A percentile compares a stretch with the other conserved stretches of the same genome.
These are phyloP conservation scores for Linnaemya tessellans DNA, from an alignment of 2,888 invertebrate genomes.

Conservation along the genomic window DNA sequence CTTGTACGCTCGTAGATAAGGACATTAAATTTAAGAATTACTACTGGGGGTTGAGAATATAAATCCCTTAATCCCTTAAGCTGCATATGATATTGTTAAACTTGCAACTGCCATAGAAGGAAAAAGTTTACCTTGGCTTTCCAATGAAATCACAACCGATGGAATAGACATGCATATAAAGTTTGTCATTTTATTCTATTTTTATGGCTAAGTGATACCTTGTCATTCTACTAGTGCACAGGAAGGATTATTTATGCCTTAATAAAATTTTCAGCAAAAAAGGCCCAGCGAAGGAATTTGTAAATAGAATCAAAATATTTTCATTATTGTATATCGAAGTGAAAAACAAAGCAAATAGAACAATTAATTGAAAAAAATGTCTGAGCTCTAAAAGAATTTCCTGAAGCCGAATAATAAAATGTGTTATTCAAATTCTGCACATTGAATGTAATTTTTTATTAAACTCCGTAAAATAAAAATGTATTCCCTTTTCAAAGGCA, in stretches of 20 bases:
- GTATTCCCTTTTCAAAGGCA: too few species aligned
- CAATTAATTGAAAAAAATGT: too few species aligned
- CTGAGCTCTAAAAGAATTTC: too few species aligned
- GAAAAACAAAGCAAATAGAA: too few species aligned
- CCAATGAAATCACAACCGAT: neutral
- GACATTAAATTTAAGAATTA: neutral
- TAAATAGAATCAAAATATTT: too few species aligned
- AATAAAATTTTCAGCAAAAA: neutral
- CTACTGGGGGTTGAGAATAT: neutral
- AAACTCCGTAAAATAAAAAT: too few species aligned
- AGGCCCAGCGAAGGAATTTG: neutral
- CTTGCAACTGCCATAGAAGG: neutral
- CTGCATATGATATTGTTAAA: conserved; percentile 2
- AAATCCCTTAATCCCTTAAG: conserved; percentile 5
- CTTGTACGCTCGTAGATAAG: neutral
- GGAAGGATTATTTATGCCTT: neutral
- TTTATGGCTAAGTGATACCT: neutral
- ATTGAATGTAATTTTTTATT: too few species aligned
- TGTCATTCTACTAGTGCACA: neutral
- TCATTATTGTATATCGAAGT: too few species aligned
- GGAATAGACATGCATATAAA: too few species aligned
- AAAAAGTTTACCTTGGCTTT: neutral
- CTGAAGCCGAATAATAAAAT: too few species aligned
- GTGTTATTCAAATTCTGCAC: too few species aligned
- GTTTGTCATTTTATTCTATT: neutral